Evolutionary conservation across 2,888 invertebrate species (phyloP).

Genomic region (Troilus luridus): DNA sequence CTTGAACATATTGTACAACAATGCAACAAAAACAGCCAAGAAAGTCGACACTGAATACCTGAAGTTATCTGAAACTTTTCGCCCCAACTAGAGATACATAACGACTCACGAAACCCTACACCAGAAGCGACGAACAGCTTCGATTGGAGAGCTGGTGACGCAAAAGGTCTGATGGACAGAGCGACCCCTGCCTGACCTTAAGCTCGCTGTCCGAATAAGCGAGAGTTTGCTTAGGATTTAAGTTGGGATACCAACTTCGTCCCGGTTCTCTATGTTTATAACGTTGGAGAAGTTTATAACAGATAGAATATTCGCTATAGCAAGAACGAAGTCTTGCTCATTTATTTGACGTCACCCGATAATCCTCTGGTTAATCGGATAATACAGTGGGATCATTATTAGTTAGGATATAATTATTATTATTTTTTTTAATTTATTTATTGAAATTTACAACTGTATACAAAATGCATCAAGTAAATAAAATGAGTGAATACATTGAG

Average conservation of each 20-base stretch:
- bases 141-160: background rate
- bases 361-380: too few species aligned
- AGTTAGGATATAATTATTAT: too few species aligned
- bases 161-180: background rate
- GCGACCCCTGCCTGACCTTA: slow-evolving; percentile 8
- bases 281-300: background rate
- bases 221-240: background rate
- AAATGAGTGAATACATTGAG: too few species aligned
- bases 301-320: too few species aligned
- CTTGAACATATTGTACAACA: too few species aligned
- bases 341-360: too few species aligned
- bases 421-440: too few species aligned
- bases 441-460: too few species aligned
- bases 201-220: background rate
- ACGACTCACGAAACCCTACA: background rate
- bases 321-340: too few species aligned
- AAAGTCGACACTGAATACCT: background rate
- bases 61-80: background rate
- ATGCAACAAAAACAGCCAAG: background rate
- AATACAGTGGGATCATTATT: too few species aligned
- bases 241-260: background rate
- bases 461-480: too few species aligned
- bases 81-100: background rate
- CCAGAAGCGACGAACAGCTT: background rate
- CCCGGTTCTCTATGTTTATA: background rate